Conservation (phyloP, 2,888 invertebrate species). For the Chrysolina oricalcia region DNA sequence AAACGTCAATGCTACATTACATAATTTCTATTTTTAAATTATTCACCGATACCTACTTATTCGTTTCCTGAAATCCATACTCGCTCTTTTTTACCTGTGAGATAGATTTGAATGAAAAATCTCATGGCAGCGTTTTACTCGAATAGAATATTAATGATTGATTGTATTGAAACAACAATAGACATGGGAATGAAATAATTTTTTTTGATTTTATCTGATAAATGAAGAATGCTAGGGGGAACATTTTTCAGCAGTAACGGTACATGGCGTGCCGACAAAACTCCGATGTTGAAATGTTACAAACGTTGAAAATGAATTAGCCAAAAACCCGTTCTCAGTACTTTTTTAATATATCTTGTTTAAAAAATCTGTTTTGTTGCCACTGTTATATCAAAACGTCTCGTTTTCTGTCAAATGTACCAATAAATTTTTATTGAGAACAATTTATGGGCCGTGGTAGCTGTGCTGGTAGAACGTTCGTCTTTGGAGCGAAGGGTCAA, state of each 20-base stretch:
- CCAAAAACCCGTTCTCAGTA: too few species aligned
- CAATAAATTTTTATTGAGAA: too few species aligned
- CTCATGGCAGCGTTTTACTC: too few species aligned
- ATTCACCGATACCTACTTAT: neutral
- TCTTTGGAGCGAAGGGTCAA: too few species aligned
- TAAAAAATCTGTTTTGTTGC: too few species aligned
- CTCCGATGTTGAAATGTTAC: too few species aligned
- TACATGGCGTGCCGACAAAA: neutral
- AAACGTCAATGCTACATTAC: conserved; percentile 8
- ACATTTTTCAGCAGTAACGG: neutral
- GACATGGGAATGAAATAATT: neutral
- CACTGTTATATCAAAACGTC: too few species aligned
- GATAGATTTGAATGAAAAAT: neutral
- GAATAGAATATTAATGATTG: conserved; percentile 8
- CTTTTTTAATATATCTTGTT: too few species aligned
- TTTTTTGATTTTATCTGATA: neutral
- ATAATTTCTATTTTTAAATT: conserved; percentile 17
- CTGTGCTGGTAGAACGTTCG: too few species aligned
- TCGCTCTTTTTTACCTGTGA: neutral
- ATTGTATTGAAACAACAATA: neutral
- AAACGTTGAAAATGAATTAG: too few species aligned
- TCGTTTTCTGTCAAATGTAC: too few species aligned
- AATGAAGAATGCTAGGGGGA: neutral
- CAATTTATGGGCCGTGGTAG: too few species aligned
- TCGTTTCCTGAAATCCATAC: neutral